Evolutionary conservation across 2,888 invertebrate species (phyloP), one percentile per base, ranked within the genome.

Genomic region (Poecilus cupreus): DNA sequence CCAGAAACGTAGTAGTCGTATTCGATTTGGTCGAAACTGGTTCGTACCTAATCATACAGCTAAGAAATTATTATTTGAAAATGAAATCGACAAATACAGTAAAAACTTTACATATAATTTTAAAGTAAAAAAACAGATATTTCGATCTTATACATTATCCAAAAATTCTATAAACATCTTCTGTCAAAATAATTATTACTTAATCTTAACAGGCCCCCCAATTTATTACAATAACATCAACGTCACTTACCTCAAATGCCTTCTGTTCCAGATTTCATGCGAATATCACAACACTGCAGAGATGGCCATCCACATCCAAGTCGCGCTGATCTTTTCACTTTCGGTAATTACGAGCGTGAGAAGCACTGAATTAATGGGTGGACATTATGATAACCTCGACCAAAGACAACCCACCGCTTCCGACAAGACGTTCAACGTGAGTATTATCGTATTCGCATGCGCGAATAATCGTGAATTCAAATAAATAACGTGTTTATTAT

Each of bases 311-410:
- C 22, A 43, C 72, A 37, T 68, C 37, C 13, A n/a, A 43, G 13
- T 72, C 46, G 46, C 46, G n/a, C 37, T 68, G 64, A 43, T 72
- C 26, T 43, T 72, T 72, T 72, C 72, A 72, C 72, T 72, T 72
- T 72, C 46, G 26, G 43, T 72, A 46, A 24, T 46, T 24, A 39
- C 70, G 39, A 39, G 11, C 20, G 72, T 46, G 16, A 20, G 72
- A 22, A 32, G 49, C 49, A 8, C 79, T 11, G 79, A 68, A 79
- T 68, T 68, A 32, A 43, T 68, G 37, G 64, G 79, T 32, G 77
- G 54, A 60, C 60, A 77, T 60, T 77, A 77, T n/a, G 77, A 77
- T 57, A 77, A 77, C 26, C 22, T 49, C 22, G 49, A 49, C 49
- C 74, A 74, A 74, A 74, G 54, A 54, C 22, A 37, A 68, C 37